Conservation (phyloP, 2,113 vertebrate species). For the Pedionomus torquatus region DNA sequence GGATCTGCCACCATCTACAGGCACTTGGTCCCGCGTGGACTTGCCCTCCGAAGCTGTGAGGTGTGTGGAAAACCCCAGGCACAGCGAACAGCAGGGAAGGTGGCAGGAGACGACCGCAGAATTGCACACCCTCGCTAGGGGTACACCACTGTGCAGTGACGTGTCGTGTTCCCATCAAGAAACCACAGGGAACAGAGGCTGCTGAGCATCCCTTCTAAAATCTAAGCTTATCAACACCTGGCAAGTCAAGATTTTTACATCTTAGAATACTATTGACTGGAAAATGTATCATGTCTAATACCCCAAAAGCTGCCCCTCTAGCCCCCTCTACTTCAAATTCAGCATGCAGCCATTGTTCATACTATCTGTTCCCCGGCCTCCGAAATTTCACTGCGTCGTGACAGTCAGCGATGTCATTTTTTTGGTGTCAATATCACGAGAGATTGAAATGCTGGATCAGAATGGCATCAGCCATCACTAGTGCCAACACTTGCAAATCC, state of each 20-base stretch:
- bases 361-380: not conserved
- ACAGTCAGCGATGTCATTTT: not conserved
- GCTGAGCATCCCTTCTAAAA: not conserved
- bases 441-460: not conserved
- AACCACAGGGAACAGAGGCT: not conserved
- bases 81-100: not conserved
- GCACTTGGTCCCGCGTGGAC: not conserved
- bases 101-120: not conserved
- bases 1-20: not conserved
- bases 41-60: not conserved
- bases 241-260: not conserved
- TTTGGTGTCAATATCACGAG: not conserved
- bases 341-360: not conserved
- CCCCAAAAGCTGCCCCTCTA: not conserved
- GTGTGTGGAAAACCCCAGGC: not conserved
- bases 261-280: not conserved
- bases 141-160: not conserved
- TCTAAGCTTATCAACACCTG: not conserved
- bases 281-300: not conserved
- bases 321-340: not conserved
- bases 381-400: not conserved
- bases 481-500: not conserved
- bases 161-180: not conserved
- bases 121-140: fast-evolving
- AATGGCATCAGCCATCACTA: not conserved